phyloP scores from a whole-genome alignment of 2,888 invertebrate species.

The Campoplex capitator region DNA sequence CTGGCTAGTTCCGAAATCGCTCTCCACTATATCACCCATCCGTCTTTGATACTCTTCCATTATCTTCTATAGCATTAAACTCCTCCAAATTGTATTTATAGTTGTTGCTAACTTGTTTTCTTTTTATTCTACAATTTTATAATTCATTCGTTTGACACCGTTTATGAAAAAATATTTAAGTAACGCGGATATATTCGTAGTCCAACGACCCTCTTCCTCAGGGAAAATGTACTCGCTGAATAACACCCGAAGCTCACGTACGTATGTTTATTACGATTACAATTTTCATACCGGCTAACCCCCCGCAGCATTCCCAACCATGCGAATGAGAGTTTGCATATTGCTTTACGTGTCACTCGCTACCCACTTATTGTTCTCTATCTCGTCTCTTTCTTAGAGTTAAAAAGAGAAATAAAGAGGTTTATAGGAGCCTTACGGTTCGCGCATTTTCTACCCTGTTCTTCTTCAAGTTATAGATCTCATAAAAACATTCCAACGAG shows the following conservation, averaged over 20 bases:
- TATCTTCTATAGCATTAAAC: neutral
- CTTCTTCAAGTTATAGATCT: constrained; percentile 66
- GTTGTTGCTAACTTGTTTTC: neutral
- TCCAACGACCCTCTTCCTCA: neutral
- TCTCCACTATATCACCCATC: neutral
- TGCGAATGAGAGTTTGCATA: constrained; percentile 65
- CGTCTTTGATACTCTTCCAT: neutral
- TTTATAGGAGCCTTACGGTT: constrained; percentile 57
- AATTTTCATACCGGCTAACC: constrained; percentile 47
- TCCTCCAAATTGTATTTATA: neutral
- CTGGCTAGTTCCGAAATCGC: neutral
- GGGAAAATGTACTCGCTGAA: constrained; percentile 31
- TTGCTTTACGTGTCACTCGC: constrained; percentile 47
- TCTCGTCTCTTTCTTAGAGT: neutral
- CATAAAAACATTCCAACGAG: constrained; percentile 68
- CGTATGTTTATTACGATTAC: constrained; percentile 57
- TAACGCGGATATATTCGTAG: neutral
- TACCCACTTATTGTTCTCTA: neutral
- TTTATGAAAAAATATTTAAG: neutral
- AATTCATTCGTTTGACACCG: neutral
- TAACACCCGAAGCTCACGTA: constrained; percentile 56
- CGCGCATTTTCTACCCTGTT: constrained; percentile 45
- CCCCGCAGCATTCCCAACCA: constrained; percentile 31
- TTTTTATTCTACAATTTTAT: neutral
- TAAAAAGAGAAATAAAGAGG: constrained; percentile 21